Evolutionary conservation across 2,113 vertebrate genomes (phyloP), one percentile per base, ranked within the genome.

Genomic region (Odocoileus virginianus): DNA sequence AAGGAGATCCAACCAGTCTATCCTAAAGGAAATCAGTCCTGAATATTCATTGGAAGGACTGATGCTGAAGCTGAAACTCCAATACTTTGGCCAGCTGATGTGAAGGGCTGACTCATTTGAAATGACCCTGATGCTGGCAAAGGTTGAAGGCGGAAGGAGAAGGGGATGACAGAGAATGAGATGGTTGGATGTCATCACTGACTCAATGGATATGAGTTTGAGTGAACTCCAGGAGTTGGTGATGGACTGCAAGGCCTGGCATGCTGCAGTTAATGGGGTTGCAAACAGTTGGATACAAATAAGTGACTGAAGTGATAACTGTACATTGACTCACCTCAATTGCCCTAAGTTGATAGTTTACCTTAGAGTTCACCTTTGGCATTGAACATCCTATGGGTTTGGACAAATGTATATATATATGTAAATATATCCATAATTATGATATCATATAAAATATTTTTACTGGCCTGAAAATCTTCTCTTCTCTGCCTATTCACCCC

Each of bases 201-300:
- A 36, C 17, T 11, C 64, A 36, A 21, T 36, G 17, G n/a, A 36
- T 17, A 21, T 71, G 64, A 21, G 2, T 71, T 5, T 71, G 5
- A 11, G 4, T 71, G 2, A 36, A 36, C 9, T 71, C n/a, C 17
- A 0, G 64, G 64, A 36, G n/a, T 36, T 36, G 64, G 64, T 71
- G 64, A 36, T 21, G 64, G 64, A 21, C 17, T 21, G 33, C 8
- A 4, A 36, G 9, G 64, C n/a, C 9, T 67, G n/a, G 17, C 33
- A 7, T 67, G 33, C 64, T 67, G 4, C 64, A 36, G 64, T 21
- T 8, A 9, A 71, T 36, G 64, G n/a, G n/a, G 8, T 36, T 36
- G n/a, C 64, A 71, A 2, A 67, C 64, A 71, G n/a, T 0, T 71
- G 17, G 4, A 36, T 9, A 36, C 0, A 5, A 71, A n/a, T 71